A percentile compares a stretch with the other conserved stretches of the same genome.
Evolutionary conservation across 1,140 invertebrate genomes (phyloP).

Genomic region (Kradibia gibbosae): DNA sequence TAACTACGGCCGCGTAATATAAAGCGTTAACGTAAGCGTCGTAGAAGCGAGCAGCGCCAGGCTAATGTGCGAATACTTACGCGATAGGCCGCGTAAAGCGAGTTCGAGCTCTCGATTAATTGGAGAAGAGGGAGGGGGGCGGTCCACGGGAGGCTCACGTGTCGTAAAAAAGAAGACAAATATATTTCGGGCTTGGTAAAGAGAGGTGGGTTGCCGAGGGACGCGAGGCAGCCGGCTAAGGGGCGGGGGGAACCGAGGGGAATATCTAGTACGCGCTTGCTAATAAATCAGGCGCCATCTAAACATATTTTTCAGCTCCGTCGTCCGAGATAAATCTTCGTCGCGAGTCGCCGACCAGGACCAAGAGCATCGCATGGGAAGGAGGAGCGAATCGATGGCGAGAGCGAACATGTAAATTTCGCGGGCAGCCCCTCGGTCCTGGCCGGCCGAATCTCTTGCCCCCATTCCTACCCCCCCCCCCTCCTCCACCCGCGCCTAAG

Average conservation of each 20-base stretch:
- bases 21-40: no score
- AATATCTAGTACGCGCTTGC: neutral
- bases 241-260: neutral
- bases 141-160: neutral
- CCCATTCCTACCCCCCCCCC: no score
- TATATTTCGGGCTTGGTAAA: neutral
- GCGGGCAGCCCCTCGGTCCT: no score
- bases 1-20: no score
- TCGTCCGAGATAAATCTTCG: slow-evolving; percentile 32
- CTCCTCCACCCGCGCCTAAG: neutral
- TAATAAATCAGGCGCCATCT: slow-evolving; percentile 40
- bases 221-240: no score
- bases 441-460: neutral
- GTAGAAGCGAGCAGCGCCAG: no score
- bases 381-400: slow-evolving; percentile 25
- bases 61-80: no score
- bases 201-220: neutral
- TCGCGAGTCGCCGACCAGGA: neutral
- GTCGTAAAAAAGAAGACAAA: neutral
- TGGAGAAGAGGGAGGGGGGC: no score
- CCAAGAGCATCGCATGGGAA: neutral
- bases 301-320: slow-evolving; percentile 47
- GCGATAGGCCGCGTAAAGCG: no score
- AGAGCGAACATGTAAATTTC: slow-evolving; percentile 19
- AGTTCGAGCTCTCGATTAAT: no score